Evolutionary conservation across 2,888 invertebrate genomes (phyloP).

Genomic region (Dryomyza anilis): DNA sequence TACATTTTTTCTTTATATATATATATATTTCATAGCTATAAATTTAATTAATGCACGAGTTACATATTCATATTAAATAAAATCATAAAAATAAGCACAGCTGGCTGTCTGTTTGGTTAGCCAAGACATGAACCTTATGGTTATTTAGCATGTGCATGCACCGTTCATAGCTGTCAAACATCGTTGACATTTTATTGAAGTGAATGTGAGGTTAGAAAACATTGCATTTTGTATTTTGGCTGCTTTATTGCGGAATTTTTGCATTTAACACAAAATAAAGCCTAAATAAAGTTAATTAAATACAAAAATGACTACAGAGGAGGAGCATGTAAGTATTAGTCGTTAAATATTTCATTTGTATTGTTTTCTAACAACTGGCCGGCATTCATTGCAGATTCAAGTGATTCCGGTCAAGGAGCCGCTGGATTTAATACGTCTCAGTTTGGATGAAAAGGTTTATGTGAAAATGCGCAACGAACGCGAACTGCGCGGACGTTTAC

Average conservation of each 20-base stretch:
- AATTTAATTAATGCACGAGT: neutral
- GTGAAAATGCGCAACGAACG: conserved; percentile 99
- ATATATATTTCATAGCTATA: neutral
- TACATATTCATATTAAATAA: neutral
- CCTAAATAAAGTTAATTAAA: no score
- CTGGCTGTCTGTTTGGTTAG: no score
- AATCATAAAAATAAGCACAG: neutral
- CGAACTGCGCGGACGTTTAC: conserved; percentile 91
- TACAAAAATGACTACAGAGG: conserved; percentile 54
- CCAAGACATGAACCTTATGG: no score
- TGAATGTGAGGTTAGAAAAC: conserved; percentile 20
- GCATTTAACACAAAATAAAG: no score
- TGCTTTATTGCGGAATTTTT: no score
- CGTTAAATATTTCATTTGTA: neutral
- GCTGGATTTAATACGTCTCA: conserved; percentile 92
- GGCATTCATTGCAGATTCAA: conserved; percentile 33
- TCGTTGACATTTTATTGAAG: conserved; percentile 18
- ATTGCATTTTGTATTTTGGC: no score
- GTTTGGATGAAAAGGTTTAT: conserved; percentile 97
- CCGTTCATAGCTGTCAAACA: neutral
- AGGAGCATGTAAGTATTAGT: conserved; percentile 53
- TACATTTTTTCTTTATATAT: neutral
- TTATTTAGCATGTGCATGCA: neutral
- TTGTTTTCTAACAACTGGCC: neutral
- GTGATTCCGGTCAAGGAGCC: conserved; percentile 97